These are phyloP conservation scores for Halocynthia roretzi DNA, from an alignment of 23 tunicate species.

Conservation along the genomic window DNA sequence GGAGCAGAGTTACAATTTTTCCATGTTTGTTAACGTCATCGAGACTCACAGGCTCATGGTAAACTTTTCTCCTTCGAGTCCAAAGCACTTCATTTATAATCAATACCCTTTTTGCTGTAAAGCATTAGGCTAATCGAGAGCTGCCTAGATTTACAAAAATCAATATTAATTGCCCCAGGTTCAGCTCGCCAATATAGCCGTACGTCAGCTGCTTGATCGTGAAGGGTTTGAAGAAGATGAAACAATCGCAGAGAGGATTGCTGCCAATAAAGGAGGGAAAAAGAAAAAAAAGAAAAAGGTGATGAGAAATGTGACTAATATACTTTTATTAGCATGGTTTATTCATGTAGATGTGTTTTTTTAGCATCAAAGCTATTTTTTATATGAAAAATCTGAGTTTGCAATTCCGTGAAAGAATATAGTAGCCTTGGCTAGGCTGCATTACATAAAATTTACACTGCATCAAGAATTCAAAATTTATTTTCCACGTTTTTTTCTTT, in stretches of 20 bases:
- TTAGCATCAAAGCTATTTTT: background rate
- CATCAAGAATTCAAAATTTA: no score
- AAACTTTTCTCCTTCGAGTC: background rate
- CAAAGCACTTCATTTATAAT: background rate
- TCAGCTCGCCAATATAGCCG: constrained; percentile 97
- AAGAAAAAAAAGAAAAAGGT: constrained; percentile 29
- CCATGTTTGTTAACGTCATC: constrained; percentile 72
- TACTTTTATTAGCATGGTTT: background rate
- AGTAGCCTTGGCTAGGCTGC: no score
- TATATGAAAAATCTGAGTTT: background rate
- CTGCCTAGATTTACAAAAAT: background rate
- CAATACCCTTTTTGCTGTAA: background rate
- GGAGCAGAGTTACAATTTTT: constrained; percentile 67
- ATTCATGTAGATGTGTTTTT: background rate
- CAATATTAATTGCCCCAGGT: constrained; percentile 10
- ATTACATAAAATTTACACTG: no score
- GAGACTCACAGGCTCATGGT: constrained; percentile 86
- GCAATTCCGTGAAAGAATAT: background rate
- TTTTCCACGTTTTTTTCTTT: no score
- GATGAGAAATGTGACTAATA: no score
- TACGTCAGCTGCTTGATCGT: constrained; percentile 81
- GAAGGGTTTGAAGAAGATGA: constrained; percentile 67
- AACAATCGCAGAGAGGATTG: constrained; percentile 13
- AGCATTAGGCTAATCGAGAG: background rate
- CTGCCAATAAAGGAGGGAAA: background rate